Evolutionary conservation across 2,113 vertebrate genomes (phyloP).

Genomic region (Rhadina sibilatrix): DNA sequence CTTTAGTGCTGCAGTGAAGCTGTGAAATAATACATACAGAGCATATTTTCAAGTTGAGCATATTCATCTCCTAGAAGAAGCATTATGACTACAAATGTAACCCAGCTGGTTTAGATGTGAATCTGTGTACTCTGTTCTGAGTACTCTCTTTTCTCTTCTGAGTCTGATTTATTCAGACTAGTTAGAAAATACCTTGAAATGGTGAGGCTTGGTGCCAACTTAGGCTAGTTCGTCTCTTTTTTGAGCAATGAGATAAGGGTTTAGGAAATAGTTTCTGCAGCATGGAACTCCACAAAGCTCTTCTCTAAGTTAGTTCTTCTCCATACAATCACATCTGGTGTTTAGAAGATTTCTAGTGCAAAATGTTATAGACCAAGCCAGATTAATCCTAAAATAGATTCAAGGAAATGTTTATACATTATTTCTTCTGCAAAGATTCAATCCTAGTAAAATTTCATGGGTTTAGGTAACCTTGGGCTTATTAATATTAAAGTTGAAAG

Average conservation of each 20-base stretch:
- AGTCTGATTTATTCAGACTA: neutral
- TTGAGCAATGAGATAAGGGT: neutral
- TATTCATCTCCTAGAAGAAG: neutral
- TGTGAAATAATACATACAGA: neutral
- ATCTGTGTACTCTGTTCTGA: neutral
- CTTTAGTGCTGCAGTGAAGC: neutral
- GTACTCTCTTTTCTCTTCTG: no score
- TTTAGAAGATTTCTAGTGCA: neutral
- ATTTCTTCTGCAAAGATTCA: neutral
- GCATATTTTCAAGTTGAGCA: neutral
- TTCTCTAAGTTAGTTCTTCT: neutral
- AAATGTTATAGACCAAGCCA: neutral
- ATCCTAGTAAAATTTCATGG: neutral
- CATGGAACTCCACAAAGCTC: neutral
- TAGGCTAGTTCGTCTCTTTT: neutral
- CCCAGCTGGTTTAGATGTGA: neutral
- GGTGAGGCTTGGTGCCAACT: neutral
- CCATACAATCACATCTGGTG: neutral
- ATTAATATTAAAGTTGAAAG: slow-evolving; percentile 18
- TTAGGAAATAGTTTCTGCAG: neutral
- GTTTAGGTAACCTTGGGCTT: neutral
- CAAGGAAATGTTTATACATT: neutral
- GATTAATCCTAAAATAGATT: neutral
- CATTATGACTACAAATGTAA: neutral
- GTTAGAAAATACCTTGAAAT: neutral